Base-by-base conservation (phyloP, 92 coral and sea anemone genomes). In the Porites evermanni region DNA sequence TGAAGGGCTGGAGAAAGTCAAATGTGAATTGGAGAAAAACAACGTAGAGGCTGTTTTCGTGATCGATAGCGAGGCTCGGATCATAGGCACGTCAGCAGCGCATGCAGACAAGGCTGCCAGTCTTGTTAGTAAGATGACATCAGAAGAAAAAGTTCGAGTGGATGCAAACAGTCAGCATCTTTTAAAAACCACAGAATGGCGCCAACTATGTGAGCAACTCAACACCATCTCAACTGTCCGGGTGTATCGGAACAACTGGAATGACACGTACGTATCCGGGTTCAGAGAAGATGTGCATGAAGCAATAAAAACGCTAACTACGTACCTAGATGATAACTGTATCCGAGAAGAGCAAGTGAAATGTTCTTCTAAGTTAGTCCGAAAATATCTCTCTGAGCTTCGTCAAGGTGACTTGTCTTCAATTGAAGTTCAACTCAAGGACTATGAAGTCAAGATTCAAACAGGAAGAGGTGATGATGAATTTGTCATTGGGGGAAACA, bases 181-280 rank as follows among this genome's bases (percentile, higher is more conserved):
- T 2, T 77, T 92, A 7, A 73, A 67, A 74, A 69, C 89, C 4
- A 12, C 83, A 16, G 69, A 53, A 70, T 94, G 98, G 98, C 84
- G 81, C 51, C 19, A 19, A 72, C 61, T 94, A 16, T 84, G 89
- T n/a, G 78, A 88, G 54, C 69, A 90, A 14, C 68, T 90, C 26
- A 78, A 80, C 19, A 47, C 24, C 3, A 64, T 21, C 8, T 77
- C 81, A 17, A 74, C 81, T 6, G 90, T 92, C 2, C 68, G 83
- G 63, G 78, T 89, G 9, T 87, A 75, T 64, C 75, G 84, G 47
- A 87, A 92, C 70, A 74, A 85, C 32, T 87, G 64, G 85, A 76
- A 72, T n/a, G 98, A 92, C 63, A 92, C 94, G 4, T 90, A 89
- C 88, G 81, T 94, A n/a, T 86, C 79, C 11, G 98, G 98, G 5